Evolutionary conservation across 2,797 vertebrate species (phyloP).

Genomic region (Pristis pectinata): DNA sequence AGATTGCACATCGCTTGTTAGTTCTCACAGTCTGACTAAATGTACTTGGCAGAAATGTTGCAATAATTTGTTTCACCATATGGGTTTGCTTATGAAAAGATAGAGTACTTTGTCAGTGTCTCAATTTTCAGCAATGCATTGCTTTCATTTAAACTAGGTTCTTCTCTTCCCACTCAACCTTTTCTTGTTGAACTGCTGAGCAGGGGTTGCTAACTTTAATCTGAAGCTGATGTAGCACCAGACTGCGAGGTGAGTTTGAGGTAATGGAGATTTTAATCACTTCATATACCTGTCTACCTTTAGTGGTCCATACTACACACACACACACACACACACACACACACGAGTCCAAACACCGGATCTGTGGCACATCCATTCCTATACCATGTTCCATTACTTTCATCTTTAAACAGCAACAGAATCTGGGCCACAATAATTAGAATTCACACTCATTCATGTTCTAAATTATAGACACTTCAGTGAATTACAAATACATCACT

Average conservation of each 20-base stretch:
- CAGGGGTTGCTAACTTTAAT: neutral
- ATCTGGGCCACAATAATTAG: neutral
- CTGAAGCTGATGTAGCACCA: neutral
- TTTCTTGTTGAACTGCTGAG: neutral
- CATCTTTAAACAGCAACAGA: neutral
- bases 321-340: no score
- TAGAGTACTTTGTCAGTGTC: neutral
- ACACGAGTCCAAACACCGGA: neutral
- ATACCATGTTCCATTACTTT: neutral
- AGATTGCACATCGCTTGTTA: neutral
- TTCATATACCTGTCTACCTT: neutral
- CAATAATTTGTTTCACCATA: neutral
- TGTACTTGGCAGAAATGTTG: neutral
- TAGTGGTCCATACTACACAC: neutral
- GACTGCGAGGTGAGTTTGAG: neutral
- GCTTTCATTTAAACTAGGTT: neutral
- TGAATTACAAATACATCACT: neutral
- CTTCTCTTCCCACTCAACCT: neutral
- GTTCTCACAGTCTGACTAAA: neutral
- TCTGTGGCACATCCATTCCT: neutral
- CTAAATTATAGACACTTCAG: neutral
- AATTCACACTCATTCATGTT: neutral
- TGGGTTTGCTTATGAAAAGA: neutral
- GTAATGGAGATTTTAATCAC: neutral
- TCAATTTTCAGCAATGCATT: neutral